phyloP scores from a whole-genome alignment of 2,888 invertebrate species.

The Drosophila nr. medialis region DNA sequence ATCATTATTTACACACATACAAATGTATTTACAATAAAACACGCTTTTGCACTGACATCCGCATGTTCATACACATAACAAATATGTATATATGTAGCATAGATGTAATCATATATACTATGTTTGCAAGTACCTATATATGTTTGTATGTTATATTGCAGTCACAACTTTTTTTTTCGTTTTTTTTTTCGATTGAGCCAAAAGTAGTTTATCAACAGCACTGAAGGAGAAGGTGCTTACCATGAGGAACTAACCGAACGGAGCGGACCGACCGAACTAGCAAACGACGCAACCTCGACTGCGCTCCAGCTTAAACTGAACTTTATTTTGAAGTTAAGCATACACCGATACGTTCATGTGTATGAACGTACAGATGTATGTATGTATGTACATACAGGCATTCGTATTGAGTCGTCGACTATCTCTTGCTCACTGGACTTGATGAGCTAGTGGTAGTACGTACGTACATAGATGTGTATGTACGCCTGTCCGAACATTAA shows the following conservation, averaged over 20 bases:
- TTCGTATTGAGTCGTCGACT: conserved; percentile 23
- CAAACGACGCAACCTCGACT: conserved; percentile 76
- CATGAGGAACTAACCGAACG: conserved; percentile 71
- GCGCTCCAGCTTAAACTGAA: conserved; percentile 79
- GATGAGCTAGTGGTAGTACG: conserved; percentile 33
- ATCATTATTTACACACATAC: conserved; percentile 21
- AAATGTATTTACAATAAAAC: conserved; percentile 11
- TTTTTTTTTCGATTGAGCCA: conserved; percentile 30
- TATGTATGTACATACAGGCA: conserved; percentile 43
- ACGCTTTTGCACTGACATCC: conserved; percentile 22
- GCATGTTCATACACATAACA: conserved; percentile 15
- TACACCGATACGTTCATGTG: conserved; percentile 36
- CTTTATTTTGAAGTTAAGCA: conserved; percentile 77
- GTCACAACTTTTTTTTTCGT: conserved; percentile 25
- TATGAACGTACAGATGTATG: conserved; percentile 13
- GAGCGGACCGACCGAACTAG: conserved; percentile 70
- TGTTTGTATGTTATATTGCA: conserved; percentile 37
- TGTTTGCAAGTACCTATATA: conserved; percentile 12
- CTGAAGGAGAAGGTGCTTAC: conserved; percentile 76
- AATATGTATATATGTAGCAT: conserved; percentile 15
- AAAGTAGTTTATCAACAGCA: conserved; percentile 59
- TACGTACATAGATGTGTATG: conserved; percentile 13
- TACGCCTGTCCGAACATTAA: conserved; percentile 40
- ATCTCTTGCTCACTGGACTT: conserved; percentile 45
- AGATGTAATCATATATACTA: conserved; percentile 11